phyloP scores from a whole-genome alignment of 2,113 vertebrate species.

The Elephantulus edwardii region DNA sequence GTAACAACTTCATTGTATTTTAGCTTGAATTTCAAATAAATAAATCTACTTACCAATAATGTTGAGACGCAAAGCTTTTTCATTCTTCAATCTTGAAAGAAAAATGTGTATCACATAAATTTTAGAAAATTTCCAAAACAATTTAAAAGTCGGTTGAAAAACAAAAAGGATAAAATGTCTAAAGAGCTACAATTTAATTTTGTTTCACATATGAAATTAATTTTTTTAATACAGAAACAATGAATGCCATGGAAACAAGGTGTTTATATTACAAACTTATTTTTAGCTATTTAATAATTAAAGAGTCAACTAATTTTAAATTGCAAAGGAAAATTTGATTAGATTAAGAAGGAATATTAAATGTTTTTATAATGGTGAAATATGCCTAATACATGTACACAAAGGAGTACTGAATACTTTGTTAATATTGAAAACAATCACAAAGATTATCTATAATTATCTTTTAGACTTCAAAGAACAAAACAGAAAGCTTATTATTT shows the following conservation, averaged over 20 bases:
- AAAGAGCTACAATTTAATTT: slow-evolving; percentile 9
- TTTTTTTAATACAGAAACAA: neutral
- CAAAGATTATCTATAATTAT: neutral
- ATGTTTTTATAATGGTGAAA: neutral
- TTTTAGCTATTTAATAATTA: slow-evolving; percentile 11
- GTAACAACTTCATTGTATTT: neutral
- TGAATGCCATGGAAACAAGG: neutral
- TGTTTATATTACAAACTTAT: neutral
- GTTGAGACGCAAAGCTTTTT: slow-evolving; percentile 92
- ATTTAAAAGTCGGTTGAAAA: slow-evolving; percentile 41
- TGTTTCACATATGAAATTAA: slow-evolving; percentile 36
- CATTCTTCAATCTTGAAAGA: slow-evolving; percentile 88
- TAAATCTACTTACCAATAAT: slow-evolving; percentile 86
- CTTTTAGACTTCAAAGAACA: slow-evolving; percentile 21
- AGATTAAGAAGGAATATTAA: neutral
- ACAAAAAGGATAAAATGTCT: slow-evolving; percentile 13
- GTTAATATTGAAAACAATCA: neutral
- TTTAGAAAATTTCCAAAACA: slow-evolving; percentile 63
- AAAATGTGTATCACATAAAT: neutral
- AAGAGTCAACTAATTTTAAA: slow-evolving; percentile 24
- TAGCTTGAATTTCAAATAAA: neutral
- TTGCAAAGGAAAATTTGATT: neutral
- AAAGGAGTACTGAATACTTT: slow-evolving; percentile 1
- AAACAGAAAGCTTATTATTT: neutral
- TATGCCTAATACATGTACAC: neutral